A percentile compares a stretch with the other conserved stretches of the same genome.
These are phyloP conservation scores for Bursaphelenchus okinawaensis DNA, from an alignment of 2,888 invertebrate species.

Conservation along the genomic window DNA sequence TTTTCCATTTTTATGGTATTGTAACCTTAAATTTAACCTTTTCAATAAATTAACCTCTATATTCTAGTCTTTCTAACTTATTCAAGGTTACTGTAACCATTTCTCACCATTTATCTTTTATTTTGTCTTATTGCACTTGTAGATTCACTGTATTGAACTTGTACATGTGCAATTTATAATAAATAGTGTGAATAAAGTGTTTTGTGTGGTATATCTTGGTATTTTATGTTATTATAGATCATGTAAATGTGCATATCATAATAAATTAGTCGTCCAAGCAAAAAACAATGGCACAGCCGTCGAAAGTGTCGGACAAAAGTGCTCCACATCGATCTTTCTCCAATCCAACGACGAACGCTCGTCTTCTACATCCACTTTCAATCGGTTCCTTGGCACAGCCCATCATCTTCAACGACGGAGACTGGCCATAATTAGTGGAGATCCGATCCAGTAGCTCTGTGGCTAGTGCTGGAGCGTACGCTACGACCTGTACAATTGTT, in stretches of 20 bases:
- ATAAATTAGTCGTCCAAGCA: conserved; percentile 28
- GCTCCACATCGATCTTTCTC: conserved; percentile 28
- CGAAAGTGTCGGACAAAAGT: conserved; percentile 24
- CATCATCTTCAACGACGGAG: conserved; percentile 13
- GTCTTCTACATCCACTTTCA: conserved; percentile 23
- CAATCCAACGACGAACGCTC: conserved; percentile 23
- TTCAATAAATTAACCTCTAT: too few relatives aligned
- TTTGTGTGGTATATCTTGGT: too few relatives aligned
- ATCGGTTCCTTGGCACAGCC: conserved; percentile 3
- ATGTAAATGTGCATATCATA: neutral
- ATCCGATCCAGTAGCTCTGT: conserved; percentile 24
- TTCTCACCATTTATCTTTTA: too few relatives aligned
- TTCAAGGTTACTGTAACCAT: too few relatives aligned
- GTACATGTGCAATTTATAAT: too few relatives aligned
- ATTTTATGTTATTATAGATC: too few relatives aligned
- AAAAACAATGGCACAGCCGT: conserved; percentile 47
- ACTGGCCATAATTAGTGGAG: conserved; percentile 20
- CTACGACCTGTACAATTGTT: conserved; percentile 4
- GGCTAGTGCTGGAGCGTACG: conserved; percentile 10
- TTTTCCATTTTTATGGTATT: too few relatives aligned
- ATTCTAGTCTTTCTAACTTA: too few relatives aligned
- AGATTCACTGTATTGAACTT: too few relatives aligned
- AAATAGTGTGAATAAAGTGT: too few relatives aligned
- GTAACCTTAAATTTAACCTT: too few relatives aligned
- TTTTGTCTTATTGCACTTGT: too few relatives aligned